Base-by-base conservation (phyloP, 2,888 invertebrate genomes). In the Smittia aterrima region DNA sequence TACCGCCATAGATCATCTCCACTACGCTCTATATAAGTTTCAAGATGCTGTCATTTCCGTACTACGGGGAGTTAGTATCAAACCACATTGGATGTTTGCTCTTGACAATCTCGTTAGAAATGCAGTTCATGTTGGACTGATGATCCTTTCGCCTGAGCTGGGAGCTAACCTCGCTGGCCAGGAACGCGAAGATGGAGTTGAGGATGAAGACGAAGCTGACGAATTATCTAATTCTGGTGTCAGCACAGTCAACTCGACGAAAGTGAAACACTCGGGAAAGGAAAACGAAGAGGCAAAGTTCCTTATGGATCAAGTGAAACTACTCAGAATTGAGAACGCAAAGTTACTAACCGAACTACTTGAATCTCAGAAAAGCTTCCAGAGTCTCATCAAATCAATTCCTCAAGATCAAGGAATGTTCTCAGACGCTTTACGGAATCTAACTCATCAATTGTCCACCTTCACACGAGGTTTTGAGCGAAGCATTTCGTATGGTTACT, bases 61-160 rank as follows among this genome's bases (percentile, higher is more conserved):
- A 1, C 82, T 96, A 73, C 86, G 94, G 76, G 87, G 90, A 81
- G 95, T 95, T 80, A 94, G 92, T 78, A 98, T 99, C 77, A 98
- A 98, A 82, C 99, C 98, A 0, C 98, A 99, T 86, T 99, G 98
- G 98, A 98, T 99, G 96, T 99, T 99, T 83, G 98, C 98, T 0
- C 83, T 99, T 76, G 98, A 99, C 81, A 95, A 96, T 83, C 84
- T 99, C 74, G 93, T 98, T 1, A 88, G 96, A 80, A 90, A 90
- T 77, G 93, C 97, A 20, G 96, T 97, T 1, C 95, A 97, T 81
- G 93, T 93, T 1, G 96, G 96, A 24, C 93, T 97, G 66, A 93
- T 91, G 6, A 92, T 96, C 20, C 84, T 98, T 66, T 94, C 95
- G 0, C 97, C 97, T 78, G 95, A 95, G 81, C 82, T 95, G n/a